Evolutionary conservation across 2,797 vertebrate species (phyloP), one percentile per base, ranked within the genome.

Genomic region (Brotogeris chrysoptera): DNA sequence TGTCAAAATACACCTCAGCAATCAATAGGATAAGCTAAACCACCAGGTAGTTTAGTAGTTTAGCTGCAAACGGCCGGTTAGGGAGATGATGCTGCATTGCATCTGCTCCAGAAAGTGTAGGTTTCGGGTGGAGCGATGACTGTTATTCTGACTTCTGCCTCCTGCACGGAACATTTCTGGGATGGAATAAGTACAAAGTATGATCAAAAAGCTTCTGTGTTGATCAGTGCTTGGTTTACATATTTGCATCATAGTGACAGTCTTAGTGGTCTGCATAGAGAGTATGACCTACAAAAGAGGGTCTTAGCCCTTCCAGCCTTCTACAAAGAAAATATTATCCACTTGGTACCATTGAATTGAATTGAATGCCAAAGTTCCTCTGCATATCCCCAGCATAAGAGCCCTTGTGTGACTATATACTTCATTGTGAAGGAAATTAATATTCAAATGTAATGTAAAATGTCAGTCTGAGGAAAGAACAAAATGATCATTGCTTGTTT

Each of bases 111-210:
- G 49, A 10, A 55, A 36, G 20, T 6, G 5, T 28, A 65, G 28
- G 28, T 55, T 63, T 4, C 0, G 16, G 11, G 3, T 38, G 28
- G 19, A 30, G 1, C 20, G 13, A 6, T 57, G 64, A 11, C 15
- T 11, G 7, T 14, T 39, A 20, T 4, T 50, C 28, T 50, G 30
- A 30, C 9, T 41, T 79, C 55, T 68, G 32, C 32, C 46, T 68
- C 32, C 41, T 69, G 17, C 30, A 7, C 4, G n/a, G 36, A 11
- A 34, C 6, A 0, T 20, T 52, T 44, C 47, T 85, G 60, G 39
- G 12, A 6, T 59, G 32, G 28, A n/a, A 34, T 13, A 2, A 4
- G 2, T 64, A 13, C 8, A 1, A 64, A 9, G 7, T 34, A 30
- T n/a, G 16, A 65, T 41, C 32, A 15, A 49, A 69, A 24, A 30